Conservation (phyloP, 2,888 invertebrate genomes). For the Nemoura dubitans region DNA sequence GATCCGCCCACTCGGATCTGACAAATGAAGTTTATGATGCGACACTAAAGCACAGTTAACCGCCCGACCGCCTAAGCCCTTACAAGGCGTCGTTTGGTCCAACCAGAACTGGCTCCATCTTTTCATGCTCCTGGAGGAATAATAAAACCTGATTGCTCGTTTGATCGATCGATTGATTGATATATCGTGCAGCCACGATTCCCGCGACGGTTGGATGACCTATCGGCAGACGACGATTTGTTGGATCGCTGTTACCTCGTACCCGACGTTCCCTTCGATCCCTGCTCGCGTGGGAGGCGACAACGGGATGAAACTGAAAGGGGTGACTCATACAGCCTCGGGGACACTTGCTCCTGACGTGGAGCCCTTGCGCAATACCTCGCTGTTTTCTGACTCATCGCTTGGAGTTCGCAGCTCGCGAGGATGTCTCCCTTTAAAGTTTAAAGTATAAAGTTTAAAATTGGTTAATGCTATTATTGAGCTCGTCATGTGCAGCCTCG, state of each 20-base stretch:
- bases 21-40: background rate
- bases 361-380: background rate
- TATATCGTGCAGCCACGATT: background rate
- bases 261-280: background rate
- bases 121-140: background rate
- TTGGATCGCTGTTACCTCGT: background rate
- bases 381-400: background rate
- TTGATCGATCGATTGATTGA: background rate
- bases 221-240: background rate
- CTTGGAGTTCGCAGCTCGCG: background rate
- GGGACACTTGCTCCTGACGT: background rate
- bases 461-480: background rate
- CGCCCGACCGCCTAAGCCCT: background rate
- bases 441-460: background rate
- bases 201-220: background rate
- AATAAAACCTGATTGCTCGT: slow-evolving; percentile 4
- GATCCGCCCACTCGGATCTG: background rate
- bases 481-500: background rate
- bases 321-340: background rate
- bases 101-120: background rate
- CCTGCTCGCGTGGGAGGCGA: background rate
- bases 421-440: background rate
- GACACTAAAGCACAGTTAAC: background rate
- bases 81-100: background rate
- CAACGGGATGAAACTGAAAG: background rate